Evolutionary conservation across 1,140 invertebrate genomes (phyloP).

Genomic region (Megalonaias nervosa): DNA sequence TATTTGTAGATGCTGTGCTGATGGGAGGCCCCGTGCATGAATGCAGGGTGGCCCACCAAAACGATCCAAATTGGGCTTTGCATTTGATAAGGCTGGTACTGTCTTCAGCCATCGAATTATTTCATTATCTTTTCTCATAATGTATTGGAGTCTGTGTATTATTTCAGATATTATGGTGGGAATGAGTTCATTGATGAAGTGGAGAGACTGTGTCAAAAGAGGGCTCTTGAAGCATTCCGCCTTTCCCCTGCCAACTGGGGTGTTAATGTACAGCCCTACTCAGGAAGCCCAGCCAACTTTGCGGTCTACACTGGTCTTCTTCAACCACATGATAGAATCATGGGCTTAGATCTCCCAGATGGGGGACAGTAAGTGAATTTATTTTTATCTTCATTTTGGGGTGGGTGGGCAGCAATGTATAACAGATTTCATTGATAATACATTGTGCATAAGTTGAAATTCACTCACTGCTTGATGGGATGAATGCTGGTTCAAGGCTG

Average conservation of each 20-base stretch:
- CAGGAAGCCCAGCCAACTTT: conserved; percentile 98
- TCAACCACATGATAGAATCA: conserved; percentile 93
- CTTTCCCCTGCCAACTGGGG: conserved; percentile 91
- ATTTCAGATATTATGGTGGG: conserved; percentile 90
- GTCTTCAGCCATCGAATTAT: neutral
- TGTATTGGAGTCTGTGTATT: neutral
- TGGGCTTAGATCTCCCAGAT: conserved; percentile 96
- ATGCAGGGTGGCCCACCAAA: no score
- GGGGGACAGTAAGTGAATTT: conserved; percentile 84
- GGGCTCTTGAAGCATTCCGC: conserved; percentile 87
- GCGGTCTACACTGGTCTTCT: conserved; percentile 79
- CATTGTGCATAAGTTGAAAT: no score
- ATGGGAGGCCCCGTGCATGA: no score
- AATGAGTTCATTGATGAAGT: conserved; percentile 97
- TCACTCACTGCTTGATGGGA: no score
- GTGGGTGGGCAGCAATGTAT: neutral
- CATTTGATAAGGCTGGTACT: no score
- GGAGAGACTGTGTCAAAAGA: conserved; percentile 89
- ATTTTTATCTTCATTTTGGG: conserved; percentile 11
- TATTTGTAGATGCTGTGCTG: no score
- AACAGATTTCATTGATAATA: no score
- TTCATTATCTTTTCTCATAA: neutral
- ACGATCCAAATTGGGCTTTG: no score
- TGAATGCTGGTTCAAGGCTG: no score
- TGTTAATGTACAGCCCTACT: conserved; percentile 97